Base-by-base conservation (phyloP, 1,140 invertebrate species). In the Pachypsylla venusta region DNA sequence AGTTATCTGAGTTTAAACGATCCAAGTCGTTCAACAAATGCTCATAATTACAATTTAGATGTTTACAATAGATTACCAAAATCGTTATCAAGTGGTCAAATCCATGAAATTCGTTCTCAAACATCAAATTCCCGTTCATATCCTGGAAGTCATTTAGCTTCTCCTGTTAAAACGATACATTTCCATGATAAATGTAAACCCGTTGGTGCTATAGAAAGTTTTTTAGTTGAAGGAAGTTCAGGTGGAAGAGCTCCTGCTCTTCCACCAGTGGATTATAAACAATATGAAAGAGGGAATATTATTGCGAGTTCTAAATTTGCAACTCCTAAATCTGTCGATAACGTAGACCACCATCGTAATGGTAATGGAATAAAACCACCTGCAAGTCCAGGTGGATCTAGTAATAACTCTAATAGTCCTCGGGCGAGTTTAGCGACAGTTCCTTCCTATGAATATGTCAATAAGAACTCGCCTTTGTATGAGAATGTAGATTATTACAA, bases 401-500 rank as follows among this genome's bases (percentile, higher is more conserved):
- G 79, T 57, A 77, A 79, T 64, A 79, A 75, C 63, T 77, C 81
- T 20, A 77, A 79, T 56, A 81, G 79, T 70, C 81, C 80, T 58
- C 73, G 80, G 65, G 74, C 75, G 10, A 76, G 74, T 63, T 64
- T 76, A 30, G 69, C 67, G 14, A 67, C 59, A 26, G 39, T 67
- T 62, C 27, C 35, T 26, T 55, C 70, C 71, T 63, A 67, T 73
- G 42, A 30, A 19, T 57, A 59, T 40, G 54, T 25, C 30, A 61
- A 66, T 56, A 60, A 66, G 26, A 72, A 71, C 54, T 78, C 76
- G 54, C 83, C 80, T 25, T 81, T 89, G 22, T 89, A 89, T 69
- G 86, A 89, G 70, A 89, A 89, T 70, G 77, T 88, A 39, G 84
- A 87, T 61, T 86, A 85, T 70, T 87, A 85, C 72, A 73, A 76